Conservation (phyloP, 2,797 vertebrate genomes). For the Anolis apletophallus region DNA sequence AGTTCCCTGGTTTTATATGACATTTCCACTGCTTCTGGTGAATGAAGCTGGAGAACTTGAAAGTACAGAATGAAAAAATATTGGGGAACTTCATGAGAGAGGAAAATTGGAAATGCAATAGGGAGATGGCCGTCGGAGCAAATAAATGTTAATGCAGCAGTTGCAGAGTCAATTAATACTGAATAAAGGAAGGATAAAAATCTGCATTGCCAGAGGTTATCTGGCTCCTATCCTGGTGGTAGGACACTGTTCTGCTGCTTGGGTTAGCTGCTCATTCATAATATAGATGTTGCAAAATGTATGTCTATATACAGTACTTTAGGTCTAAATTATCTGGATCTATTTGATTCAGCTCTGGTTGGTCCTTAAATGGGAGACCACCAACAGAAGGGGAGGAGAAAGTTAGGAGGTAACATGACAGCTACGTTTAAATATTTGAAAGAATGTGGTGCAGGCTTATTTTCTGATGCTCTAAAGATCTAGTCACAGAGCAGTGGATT, state of each 20-base stretch:
- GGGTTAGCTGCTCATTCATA: background rate
- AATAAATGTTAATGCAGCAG: background rate
- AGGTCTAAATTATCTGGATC: no score
- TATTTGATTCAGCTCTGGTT: no score
- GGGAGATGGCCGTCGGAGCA: background rate
- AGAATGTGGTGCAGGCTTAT: no score
- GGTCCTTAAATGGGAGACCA: no score
- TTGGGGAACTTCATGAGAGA: background rate
- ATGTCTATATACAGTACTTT: background rate
- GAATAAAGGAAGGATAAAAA: background rate
- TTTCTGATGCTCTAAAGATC: no score
- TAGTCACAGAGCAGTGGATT: no score
- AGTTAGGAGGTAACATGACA: no score
- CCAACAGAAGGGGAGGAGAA: no score
- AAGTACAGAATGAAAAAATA: background rate
- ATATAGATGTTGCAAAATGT: background rate
- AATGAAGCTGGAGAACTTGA: background rate
- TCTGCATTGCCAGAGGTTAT: conserved; percentile 1
- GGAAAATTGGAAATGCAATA: background rate
- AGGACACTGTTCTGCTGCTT: background rate
- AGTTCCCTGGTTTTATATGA: background rate
- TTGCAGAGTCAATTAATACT: conserved; percentile 17
- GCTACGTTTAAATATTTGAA: no score
- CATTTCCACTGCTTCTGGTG: background rate
- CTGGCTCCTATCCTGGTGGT: background rate